A percentile compares a stretch with the other conserved stretches of the same genome.
These are phyloP conservation scores for Glaucopsyche alexis DNA, from an alignment of 2,888 invertebrate species.

Conservation along the genomic window DNA sequence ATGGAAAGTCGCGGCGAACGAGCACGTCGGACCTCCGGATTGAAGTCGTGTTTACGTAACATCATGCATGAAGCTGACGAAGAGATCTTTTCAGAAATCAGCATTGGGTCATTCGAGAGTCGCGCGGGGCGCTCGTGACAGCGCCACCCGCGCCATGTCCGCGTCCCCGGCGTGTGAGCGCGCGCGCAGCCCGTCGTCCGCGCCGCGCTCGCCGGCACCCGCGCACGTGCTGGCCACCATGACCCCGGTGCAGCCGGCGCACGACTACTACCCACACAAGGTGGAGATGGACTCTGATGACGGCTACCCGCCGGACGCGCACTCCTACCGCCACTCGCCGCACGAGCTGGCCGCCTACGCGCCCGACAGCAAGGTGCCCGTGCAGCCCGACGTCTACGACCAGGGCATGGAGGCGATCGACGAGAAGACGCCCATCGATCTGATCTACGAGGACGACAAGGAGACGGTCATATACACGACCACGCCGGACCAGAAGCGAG, in stretches of 20 bases:
- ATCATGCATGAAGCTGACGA: slow-evolving; percentile 31
- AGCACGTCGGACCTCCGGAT: slow-evolving; percentile 42
- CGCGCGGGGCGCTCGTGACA: slow-evolving; percentile 69
- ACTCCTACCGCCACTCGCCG: slow-evolving; percentile 80
- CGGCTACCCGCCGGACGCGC: slow-evolving; percentile 81
- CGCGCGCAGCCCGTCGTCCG: slow-evolving; percentile 72
- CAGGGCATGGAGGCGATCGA: slow-evolving; percentile 78
- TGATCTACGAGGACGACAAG: slow-evolving; percentile 91
- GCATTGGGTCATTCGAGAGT: slow-evolving; percentile 55
- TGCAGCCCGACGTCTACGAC: slow-evolving; percentile 74
- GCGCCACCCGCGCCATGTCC: slow-evolving; percentile 73
- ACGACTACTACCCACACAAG: slow-evolving; percentile 82
- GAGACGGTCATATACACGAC: slow-evolving; percentile 92
- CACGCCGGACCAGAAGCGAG: slow-evolving; percentile 87
- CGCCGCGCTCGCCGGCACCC: slow-evolving; percentile 83
- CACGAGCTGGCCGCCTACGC: slow-evolving; percentile 74
- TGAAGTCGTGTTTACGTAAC: neutral
- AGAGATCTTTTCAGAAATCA: slow-evolving; percentile 61
- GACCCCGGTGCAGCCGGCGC: slow-evolving; percentile 91
- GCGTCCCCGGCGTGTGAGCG: slow-evolving; percentile 66
- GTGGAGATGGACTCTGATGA: slow-evolving; percentile 82
- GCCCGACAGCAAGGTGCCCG: slow-evolving; percentile 80
- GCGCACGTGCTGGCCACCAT: slow-evolving; percentile 90
- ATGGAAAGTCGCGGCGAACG: slow-evolving; percentile 34
- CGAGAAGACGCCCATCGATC: slow-evolving; percentile 87